phyloP scores from a whole-genome alignment of 1,140 invertebrate species.

The Drosophila tristis region DNA sequence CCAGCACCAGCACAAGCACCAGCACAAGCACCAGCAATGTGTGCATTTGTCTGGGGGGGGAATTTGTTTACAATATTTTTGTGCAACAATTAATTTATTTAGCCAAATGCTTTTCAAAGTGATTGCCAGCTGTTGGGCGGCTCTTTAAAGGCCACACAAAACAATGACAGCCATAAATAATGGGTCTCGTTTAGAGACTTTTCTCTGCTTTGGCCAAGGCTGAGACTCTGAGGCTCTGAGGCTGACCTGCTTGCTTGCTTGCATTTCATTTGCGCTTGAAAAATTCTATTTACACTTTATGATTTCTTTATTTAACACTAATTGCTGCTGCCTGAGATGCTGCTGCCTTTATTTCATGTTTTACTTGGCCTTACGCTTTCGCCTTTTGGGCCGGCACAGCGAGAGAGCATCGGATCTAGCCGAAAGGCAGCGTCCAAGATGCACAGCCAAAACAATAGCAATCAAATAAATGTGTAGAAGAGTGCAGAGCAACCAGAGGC shows the following conservation, averaged over 20 bases:
- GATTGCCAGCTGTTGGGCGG: slow-evolving; percentile 49
- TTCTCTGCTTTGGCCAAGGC: slow-evolving; percentile 7
- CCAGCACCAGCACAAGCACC: too few relatives aligned
- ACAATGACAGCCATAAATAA: slow-evolving; percentile 73
- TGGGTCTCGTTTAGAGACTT: slow-evolving; percentile 8
- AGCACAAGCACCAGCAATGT: too few relatives aligned
- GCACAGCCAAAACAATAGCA: slow-evolving; percentile 19
- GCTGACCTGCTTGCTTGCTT: slow-evolving; percentile 31
- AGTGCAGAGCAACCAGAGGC: background rate
- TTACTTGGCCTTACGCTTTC: slow-evolving; percentile 19
- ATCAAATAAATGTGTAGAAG: background rate
- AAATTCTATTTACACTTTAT: slow-evolving; percentile 79
- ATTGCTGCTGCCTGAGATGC: slow-evolving; percentile 42
- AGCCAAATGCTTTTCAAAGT: slow-evolving; percentile 49
- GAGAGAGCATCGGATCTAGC: slow-evolving; percentile 11
- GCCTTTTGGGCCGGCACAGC: slow-evolving; percentile 16
- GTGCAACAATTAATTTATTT: slow-evolving; percentile 64
- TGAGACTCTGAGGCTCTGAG: too few relatives aligned
- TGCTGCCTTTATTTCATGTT: slow-evolving; percentile 51
- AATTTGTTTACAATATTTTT: slow-evolving; percentile 57
- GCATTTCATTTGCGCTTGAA: slow-evolving; percentile 64
- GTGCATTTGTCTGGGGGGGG: too few relatives aligned
- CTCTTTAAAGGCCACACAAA: slow-evolving; percentile 56
- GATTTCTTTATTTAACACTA: slow-evolving; percentile 78
- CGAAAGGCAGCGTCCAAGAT: slow-evolving; percentile 27